Evolutionary conservation across 2,888 invertebrate species (phyloP).

Genomic region (Lepidocyrtoides sp.): DNA sequence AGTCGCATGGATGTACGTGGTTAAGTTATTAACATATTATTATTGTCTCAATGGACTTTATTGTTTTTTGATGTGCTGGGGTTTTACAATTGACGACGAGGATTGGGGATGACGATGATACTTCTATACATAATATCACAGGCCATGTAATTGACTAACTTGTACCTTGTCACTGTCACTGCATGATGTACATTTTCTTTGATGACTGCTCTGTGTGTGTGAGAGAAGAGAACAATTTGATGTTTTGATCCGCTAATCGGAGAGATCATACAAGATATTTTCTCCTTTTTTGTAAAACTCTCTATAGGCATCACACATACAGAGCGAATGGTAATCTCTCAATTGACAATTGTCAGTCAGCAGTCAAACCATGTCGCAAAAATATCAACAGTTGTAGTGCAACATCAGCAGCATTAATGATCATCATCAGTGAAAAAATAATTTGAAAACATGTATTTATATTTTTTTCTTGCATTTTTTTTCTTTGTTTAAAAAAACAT

Average conservation of each 20-base stretch:
- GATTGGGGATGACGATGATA: background rate
- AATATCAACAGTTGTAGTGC: constrained; percentile 1
- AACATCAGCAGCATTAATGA: background rate
- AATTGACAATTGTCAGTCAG: constrained; percentile 29
- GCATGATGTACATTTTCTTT: too few relatives aligned
- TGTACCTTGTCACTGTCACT: constrained; percentile 46
- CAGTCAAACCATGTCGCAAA: constrained; percentile 5
- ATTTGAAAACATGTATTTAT: background rate
- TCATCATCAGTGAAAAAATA: background rate
- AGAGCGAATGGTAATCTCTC: background rate
- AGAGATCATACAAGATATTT: constrained; percentile 56
- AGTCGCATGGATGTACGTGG: background rate
- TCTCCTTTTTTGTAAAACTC: constrained; percentile 61
- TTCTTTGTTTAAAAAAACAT: background rate
- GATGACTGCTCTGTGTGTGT: too few relatives aligned
- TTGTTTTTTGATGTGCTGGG: constrained; percentile 11
- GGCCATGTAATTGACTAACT: constrained; percentile 31
- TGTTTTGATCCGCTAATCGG: constrained; percentile 62
- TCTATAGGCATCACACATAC: background rate
- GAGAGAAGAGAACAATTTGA: constrained; percentile 42
- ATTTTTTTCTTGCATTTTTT: background rate
- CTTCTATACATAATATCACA: background rate
- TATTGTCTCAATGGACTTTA: constrained; percentile 27
- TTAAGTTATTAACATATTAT: constrained; percentile 9
- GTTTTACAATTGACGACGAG: background rate